phyloP scores from a whole-genome alignment of 2,113 vertebrate species.

The Vimba vimba region DNA sequence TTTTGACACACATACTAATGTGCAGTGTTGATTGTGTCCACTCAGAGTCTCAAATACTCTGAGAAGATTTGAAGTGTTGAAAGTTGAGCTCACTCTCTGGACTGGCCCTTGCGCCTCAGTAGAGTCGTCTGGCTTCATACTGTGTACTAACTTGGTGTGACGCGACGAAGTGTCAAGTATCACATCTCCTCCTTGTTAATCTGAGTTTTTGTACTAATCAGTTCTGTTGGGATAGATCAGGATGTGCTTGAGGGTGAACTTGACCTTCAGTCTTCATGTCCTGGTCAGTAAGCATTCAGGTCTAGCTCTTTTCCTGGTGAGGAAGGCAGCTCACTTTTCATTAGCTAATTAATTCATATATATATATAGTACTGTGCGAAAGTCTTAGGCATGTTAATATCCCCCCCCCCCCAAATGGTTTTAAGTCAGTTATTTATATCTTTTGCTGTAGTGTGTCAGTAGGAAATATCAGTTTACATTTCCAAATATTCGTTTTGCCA shows the following conservation, averaged over 20 bases:
- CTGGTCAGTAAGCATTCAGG: neutral
- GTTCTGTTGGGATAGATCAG: neutral
- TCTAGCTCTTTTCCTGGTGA: neutral
- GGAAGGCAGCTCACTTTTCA: neutral
- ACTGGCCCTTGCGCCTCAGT: neutral
- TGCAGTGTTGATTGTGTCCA: neutral
- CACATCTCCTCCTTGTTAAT: neutral
- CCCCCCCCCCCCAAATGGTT: no score
- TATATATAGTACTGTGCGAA: no score
- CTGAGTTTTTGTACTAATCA: neutral
- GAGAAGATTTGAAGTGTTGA: neutral
- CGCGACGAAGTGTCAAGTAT: neutral
- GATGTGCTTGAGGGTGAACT: conserved; percentile 3
- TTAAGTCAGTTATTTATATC: no score
- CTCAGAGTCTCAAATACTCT: neutral
- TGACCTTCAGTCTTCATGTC: conserved; percentile 1
- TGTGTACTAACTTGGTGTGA: conserved; percentile 15
- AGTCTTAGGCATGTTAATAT: no score
- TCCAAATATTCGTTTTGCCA: no score
- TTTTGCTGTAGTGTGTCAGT: no score
- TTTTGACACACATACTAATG: neutral
- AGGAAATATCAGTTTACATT: no score
- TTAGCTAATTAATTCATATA: neutral
- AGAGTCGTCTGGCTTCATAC: conserved; percentile 1
- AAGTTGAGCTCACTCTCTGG: conserved; percentile 5